These are phyloP conservation scores for Lasioglossum malachurum DNA, from an alignment of 2,888 invertebrate genomes.

Conservation along the genomic window DNA sequence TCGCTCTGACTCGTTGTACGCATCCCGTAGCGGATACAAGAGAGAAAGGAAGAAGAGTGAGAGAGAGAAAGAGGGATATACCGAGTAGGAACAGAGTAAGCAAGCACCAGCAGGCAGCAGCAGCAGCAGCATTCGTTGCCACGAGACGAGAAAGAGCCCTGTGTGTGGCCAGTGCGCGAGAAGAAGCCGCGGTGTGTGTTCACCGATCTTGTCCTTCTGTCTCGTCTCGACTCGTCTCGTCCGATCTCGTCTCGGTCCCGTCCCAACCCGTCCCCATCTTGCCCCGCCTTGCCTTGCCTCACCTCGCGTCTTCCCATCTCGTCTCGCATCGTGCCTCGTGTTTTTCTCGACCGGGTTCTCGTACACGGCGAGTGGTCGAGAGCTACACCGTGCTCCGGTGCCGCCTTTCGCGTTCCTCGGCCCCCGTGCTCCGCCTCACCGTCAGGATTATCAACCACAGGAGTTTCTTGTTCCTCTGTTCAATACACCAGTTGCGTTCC, in stretches of 20 bases:
- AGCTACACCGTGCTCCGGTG: slow-evolving; percentile 24
- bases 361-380: slow-evolving; percentile 29
- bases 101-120: slow-evolving; percentile 39
- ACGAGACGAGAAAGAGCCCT: slow-evolving; percentile 45
- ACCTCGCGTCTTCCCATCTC: slow-evolving; percentile 21
- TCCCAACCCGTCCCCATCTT: slow-evolving; percentile 18
- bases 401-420: slow-evolving; percentile 37
- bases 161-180: slow-evolving; percentile 77
- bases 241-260: slow-evolving; percentile 19
- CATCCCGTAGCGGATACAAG: slow-evolving; percentile 42
- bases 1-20: slow-evolving; percentile 39
- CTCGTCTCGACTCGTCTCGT: slow-evolving; percentile 48
- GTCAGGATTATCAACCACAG: slow-evolving; percentile 38
- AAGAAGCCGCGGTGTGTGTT: slow-evolving; percentile 75
- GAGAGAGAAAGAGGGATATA: slow-evolving; percentile 58
- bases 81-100: slow-evolving; percentile 35
- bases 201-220: slow-evolving; percentile 71
- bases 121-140: slow-evolving; percentile 48
- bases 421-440: neutral
- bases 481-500: neutral
- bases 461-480: slow-evolving; percentile 33
- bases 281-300: neutral
- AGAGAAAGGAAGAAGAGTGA: slow-evolving; percentile 59
- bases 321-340: slow-evolving; percentile 39
- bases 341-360: slow-evolving; percentile 48